Evolutionary conservation across 2,888 invertebrate species (phyloP).

Genomic region (Petrolisthes cinctipes): DNA sequence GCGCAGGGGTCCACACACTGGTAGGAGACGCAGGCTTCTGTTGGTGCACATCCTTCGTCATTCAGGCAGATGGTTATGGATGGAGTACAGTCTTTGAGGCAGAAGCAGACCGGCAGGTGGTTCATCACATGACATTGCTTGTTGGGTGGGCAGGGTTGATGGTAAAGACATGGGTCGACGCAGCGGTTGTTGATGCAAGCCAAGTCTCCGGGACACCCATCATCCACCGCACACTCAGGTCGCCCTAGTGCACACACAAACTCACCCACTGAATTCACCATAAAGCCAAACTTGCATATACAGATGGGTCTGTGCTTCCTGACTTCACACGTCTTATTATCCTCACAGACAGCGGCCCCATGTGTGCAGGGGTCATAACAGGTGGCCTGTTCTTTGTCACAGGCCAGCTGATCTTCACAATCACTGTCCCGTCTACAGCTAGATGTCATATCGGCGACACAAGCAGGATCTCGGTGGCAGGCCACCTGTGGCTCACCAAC

Average conservation of each 20-base stretch:
- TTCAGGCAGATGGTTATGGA: conserved; percentile 86
- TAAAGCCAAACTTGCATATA: conserved; percentile 89
- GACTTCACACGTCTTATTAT: conserved; percentile 89
- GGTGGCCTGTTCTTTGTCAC: conserved; percentile 78
- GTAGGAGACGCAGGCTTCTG: conserved; percentile 88
- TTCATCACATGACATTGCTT: conserved; percentile 90
- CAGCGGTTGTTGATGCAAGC: conserved; percentile 87
- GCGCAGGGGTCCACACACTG: conserved; percentile 92
- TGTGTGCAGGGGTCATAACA: conserved; percentile 83
- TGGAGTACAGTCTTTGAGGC: conserved; percentile 84
- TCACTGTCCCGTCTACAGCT: conserved; percentile 78
- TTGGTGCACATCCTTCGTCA: conserved; percentile 88
- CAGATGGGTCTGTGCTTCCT: conserved; percentile 87
- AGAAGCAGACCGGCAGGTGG: conserved; percentile 88
- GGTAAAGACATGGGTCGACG: conserved; percentile 85
- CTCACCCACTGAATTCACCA: conserved; percentile 88
- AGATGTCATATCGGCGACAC: conserved; percentile 73
- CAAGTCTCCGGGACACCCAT: conserved; percentile 87
- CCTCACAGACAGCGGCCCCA: conserved; percentile 78
- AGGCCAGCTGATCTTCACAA: conserved; percentile 82
- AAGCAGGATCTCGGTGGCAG: conserved; percentile 84
- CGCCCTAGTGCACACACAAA: conserved; percentile 82
- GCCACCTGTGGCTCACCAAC: conserved; percentile 75
- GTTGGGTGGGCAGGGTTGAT: conserved; percentile 81
- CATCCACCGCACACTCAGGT: conserved; percentile 83